Base-by-base conservation (phyloP, 1,140 invertebrate genomes). In the Saccostrea echinata region DNA sequence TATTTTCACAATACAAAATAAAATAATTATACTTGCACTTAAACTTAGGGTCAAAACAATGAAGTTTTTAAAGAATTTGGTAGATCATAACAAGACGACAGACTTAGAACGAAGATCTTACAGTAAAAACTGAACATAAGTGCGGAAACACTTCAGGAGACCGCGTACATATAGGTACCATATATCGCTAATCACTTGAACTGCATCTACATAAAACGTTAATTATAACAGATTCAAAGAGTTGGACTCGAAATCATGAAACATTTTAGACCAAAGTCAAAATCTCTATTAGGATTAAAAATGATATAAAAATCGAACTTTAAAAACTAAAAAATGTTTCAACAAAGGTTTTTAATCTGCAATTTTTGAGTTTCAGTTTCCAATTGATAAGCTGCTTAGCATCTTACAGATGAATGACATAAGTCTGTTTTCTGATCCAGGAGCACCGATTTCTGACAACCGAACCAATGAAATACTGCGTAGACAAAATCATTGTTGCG, bases 1-100 rank as follows among this genome's bases (percentile, higher is more conserved):
- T 76, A 76, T 76, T 76, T 76, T 76, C 27, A 76, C 68, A 33
- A 76, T 76, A 76, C 68, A 76, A 76, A 76, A 76, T 76, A 76
- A 76, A 76, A 76, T 76, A n/a, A n/a, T n/a, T n/a, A 76, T 76
- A 76, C 27, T 33, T 76, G 68, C 68, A 76, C 68, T 76, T 76
- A 76, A 76, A 27, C 68, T 33, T 24, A 76, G 16, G 27, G 27
- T 30, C 27, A 43, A 76, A 76, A 76, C 68, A 13, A 30, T 30
- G 13, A 13, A 76, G 68, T 76, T 76, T 76, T 76, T 0, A 76
- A 33, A 8, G 27, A 76, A 30, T 76, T 76, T 33, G 30, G 27
- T 30, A n/a, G 18, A 21, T 61, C 55, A 61, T 76, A 76, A 76
- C 68, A 76, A 61, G 68, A 76, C 68, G 68, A 76, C 68, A 30